Conservation (phyloP, 1,140 invertebrate species). For the Ips typographus region DNA sequence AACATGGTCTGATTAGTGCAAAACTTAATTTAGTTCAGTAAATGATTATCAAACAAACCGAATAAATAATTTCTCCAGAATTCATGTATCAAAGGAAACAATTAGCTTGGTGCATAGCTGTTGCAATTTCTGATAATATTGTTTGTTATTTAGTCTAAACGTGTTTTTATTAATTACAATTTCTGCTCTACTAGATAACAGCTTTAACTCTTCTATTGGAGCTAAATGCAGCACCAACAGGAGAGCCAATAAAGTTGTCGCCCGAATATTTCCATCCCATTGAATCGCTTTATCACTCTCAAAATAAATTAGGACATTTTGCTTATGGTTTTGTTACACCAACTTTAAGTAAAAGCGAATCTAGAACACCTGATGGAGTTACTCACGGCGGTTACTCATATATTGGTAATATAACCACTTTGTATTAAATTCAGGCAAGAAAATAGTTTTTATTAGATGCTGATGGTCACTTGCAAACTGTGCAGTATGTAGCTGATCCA, state of each 20-base stretch:
- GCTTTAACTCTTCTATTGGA: not conserved
- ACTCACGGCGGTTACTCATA: slow-evolving; percentile 50
- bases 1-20: too few relatives aligned
- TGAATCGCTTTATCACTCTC: slow-evolving; percentile 58
- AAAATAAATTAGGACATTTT: slow-evolving; percentile 65
- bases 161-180: too few relatives aligned
- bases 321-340: slow-evolving; percentile 69
- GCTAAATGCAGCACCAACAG: slow-evolving; percentile 1
- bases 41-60: too few relatives aligned
- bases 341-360: slow-evolving; percentile 65
- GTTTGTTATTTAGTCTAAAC: too few relatives aligned
- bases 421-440: not conserved
- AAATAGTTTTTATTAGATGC: slow-evolving; percentile 53
- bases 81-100: too few relatives aligned
- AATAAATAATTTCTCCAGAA: too few relatives aligned
- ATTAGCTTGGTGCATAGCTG: too few relatives aligned
- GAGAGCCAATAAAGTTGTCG: slow-evolving; percentile 10
- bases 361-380: slow-evolving; percentile 63
- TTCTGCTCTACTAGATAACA: too few relatives aligned
- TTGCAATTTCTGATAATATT: too few relatives aligned
- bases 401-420: slow-evolving; percentile 29
- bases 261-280: slow-evolving; percentile 47
- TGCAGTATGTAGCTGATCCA: slow-evolving; percentile 68
- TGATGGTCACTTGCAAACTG: slow-evolving; percentile 65
- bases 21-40: too few relatives aligned